phyloP scores from a whole-genome alignment of 2,888 invertebrate genomes.

The Acrocera orbiculus region DNA sequence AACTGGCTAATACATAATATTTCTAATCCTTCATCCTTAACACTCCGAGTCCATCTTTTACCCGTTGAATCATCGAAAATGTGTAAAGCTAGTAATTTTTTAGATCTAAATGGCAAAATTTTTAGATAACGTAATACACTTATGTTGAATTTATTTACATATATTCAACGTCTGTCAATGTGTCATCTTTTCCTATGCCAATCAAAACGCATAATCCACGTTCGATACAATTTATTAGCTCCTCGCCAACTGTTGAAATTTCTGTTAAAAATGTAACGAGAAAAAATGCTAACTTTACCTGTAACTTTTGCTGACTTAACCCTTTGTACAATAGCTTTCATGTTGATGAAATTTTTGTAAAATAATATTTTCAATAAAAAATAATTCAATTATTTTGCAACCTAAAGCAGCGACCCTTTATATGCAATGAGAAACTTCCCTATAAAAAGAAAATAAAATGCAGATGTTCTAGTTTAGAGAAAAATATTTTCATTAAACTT shows the following conservation, averaged over 20 bases:
- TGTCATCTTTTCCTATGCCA: slow-evolving; percentile 64
- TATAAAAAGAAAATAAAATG: too few relatives aligned
- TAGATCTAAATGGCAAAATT: slow-evolving; percentile 37
- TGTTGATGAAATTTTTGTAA: too few relatives aligned
- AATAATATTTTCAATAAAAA: too few relatives aligned
- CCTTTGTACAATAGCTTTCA: slow-evolving; percentile 63
- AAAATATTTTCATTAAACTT: too few relatives aligned
- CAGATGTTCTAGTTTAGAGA: too few relatives aligned
- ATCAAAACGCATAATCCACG: slow-evolving; percentile 74
- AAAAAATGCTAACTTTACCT: slow-evolving; percentile 33
- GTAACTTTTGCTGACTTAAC: slow-evolving; percentile 57
- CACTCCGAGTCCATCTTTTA: slow-evolving; percentile 63
- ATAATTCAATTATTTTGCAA: too few relatives aligned
- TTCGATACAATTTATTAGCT: slow-evolving; percentile 61
- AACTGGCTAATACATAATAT: slow-evolving; percentile 69
- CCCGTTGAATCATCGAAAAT: slow-evolving; percentile 59
- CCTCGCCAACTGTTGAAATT: slow-evolving; percentile 44
- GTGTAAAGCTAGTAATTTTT: slow-evolving; percentile 63
- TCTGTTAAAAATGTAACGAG: not conserved
- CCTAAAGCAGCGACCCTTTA: too few relatives aligned
- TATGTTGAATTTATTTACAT: slow-evolving; percentile 41
- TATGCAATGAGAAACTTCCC: too few relatives aligned
- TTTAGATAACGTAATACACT: slow-evolving; percentile 3
- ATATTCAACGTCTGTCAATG: slow-evolving; percentile 61
- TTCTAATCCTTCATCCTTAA: slow-evolving; percentile 53